Conservation (phyloP, 2,113 vertebrate species). For the Dromaius novaehollandiae region DNA sequence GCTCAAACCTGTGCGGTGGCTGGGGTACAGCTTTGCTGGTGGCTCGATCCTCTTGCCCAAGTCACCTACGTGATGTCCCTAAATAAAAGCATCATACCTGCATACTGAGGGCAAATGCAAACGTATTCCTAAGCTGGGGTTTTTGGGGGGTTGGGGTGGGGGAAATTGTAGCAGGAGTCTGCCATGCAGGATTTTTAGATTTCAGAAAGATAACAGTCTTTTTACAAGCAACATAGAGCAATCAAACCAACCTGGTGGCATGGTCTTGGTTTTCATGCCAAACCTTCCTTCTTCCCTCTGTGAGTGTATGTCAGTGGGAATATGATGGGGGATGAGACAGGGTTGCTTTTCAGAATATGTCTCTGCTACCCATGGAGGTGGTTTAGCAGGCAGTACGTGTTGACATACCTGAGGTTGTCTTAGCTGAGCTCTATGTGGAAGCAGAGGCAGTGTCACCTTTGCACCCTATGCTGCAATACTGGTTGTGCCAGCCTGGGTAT, state of each 20-base stretch:
- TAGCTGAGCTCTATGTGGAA: neutral
- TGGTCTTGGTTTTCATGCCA: neutral
- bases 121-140: neutral
- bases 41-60: neutral
- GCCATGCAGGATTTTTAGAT: neutral
- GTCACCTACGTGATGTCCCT: neutral
- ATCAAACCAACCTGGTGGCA: neutral
- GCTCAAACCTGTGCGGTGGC: neutral
- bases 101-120: fast-evolving
- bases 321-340: neutral
- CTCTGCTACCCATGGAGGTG: neutral
- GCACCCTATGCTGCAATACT: neutral
- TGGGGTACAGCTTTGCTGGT: neutral
- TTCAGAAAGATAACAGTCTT: neutral
- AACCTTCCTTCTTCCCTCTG: neutral
- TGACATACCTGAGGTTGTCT: neutral
- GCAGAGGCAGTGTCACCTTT: neutral
- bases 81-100: neutral
- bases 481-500: neutral
- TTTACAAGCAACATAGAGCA: neutral
- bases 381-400: neutral
- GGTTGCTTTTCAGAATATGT: neutral
- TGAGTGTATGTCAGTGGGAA: neutral
- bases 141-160: fast-evolving
- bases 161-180: neutral